These are phyloP conservation scores for Salvator merianae DNA, from an alignment of 2,113 vertebrate species.

Conservation along the genomic window DNA sequence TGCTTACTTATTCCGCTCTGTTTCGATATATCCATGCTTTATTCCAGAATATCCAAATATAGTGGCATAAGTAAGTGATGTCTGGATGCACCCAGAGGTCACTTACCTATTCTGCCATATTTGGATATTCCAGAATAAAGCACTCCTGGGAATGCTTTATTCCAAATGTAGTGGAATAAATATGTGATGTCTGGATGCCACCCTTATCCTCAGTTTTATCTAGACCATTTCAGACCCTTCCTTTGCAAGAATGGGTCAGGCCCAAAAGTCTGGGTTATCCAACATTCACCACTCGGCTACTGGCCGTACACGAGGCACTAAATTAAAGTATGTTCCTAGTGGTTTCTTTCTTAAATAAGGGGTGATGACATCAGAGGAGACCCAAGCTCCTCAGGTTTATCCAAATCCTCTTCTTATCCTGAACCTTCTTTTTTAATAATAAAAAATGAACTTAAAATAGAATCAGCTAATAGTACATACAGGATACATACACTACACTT, in stretches of 20 bases:
- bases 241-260: constrained; percentile 23
- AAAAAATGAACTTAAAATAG: constrained; percentile 47
- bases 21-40: no score
- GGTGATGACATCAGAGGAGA: constrained; percentile 55
- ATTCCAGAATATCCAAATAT: no score
- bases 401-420: constrained; percentile 55
- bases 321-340: constrained; percentile 55
- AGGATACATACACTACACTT: constrained; percentile 69
- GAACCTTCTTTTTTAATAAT: constrained; percentile 58
- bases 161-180: no score
- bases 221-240: constrained; percentile 5
- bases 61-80: no score
- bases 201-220: not conserved
- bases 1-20: no score
- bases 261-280: constrained; percentile 43
- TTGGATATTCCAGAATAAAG: no score
- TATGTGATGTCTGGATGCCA: no score
- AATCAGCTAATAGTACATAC: constrained; percentile 67
- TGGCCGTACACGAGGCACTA: constrained; percentile 53
- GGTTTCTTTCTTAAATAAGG: constrained; percentile 49
- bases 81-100: no score
- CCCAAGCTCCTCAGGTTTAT: constrained; percentile 55
- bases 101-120: no score
- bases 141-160: no score
- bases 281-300: constrained; percentile 50